phyloP scores from a whole-genome alignment of 2,113 vertebrate species.

The Epinephelus lanceolatus region DNA sequence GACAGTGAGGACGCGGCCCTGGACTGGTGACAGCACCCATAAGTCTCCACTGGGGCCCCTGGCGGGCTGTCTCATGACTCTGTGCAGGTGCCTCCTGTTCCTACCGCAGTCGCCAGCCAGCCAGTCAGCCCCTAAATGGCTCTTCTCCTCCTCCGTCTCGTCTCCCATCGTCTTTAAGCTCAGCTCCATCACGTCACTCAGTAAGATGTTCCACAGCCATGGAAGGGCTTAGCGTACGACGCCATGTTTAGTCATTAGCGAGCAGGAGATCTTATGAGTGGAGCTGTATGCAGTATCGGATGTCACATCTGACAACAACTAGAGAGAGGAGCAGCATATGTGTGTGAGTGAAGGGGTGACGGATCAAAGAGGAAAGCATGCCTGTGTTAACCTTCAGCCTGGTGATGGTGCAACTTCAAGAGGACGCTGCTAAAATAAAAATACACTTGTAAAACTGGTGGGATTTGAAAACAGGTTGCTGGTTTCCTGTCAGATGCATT shows the following conservation, averaged over 20 bases:
- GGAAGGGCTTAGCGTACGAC: conserved; percentile 62
- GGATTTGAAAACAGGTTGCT: background rate
- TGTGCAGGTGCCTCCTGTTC: conserved; percentile 79
- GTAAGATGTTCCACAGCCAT: conserved; percentile 69
- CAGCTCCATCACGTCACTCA: conserved; percentile 73
- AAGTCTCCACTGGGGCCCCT: conserved; percentile 74
- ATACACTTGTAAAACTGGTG: background rate
- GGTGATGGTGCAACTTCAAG: background rate
- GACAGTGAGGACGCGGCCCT: conserved; percentile 71
- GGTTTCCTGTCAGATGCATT: background rate
- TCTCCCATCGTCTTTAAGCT: conserved; percentile 60
- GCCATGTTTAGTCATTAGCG: conserved; percentile 73
- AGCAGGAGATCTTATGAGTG: conserved; percentile 54
- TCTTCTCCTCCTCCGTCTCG: conserved; percentile 51
- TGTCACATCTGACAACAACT: conserved; percentile 69
- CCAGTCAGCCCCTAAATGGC: conserved; percentile 50
- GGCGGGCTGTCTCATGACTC: conserved; percentile 75
- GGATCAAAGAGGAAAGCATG: conserved; percentile 52
- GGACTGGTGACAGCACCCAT: conserved; percentile 81
- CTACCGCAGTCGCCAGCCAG: conserved; percentile 55
- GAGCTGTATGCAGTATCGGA: conserved; percentile 49
- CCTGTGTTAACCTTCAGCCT: conserved; percentile 14
- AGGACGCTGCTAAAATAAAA: background rate
- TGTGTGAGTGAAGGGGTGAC: background rate
- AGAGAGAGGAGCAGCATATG: conserved; percentile 46